These are phyloP conservation scores for Anorthoa munda DNA, from an alignment of 2,888 invertebrate species.

Conservation along the genomic window DNA sequence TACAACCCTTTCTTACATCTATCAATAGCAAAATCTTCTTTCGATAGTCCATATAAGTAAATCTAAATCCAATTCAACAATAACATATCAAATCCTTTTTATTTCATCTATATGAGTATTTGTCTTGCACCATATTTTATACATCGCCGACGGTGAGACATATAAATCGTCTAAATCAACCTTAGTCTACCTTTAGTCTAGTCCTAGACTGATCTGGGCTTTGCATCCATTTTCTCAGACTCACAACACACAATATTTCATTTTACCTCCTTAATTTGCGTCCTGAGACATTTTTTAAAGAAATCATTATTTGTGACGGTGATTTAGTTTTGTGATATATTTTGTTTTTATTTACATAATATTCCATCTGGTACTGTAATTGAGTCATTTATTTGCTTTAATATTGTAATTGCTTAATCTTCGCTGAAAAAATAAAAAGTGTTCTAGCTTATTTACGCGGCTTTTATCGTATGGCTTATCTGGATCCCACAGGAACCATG, in stretches of 20 bases:
- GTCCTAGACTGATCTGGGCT: slow-evolving; percentile 40
- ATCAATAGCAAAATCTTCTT: background rate
- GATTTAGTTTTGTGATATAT: slow-evolving; percentile 10
- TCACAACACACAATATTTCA: slow-evolving; percentile 15
- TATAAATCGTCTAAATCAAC: slow-evolving; percentile 34
- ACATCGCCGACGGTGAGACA: slow-evolving; percentile 6
- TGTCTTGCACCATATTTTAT: slow-evolving; percentile 12
- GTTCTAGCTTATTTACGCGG: too few species aligned
- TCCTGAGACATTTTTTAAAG: slow-evolving; percentile 17
- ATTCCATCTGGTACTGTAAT: background rate
- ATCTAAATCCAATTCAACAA: slow-evolving; percentile 9
- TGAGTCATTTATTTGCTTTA: background rate
- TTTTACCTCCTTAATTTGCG: background rate
- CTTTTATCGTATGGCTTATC: too few species aligned
- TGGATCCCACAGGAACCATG: too few species aligned
- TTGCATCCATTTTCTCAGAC: slow-evolving; percentile 43
- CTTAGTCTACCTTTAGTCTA: slow-evolving; percentile 14
- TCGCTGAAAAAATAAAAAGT: background rate
- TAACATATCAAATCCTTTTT: background rate
- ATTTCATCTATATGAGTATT: background rate
- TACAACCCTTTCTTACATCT: too few species aligned
- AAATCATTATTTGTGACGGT: slow-evolving; percentile 11
- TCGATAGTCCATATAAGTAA: background rate
- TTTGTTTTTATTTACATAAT: slow-evolving; percentile 8
- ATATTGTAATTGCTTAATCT: background rate